Evolutionary conservation across 2,113 vertebrate species (phyloP), one percentile per base, ranked within the genome.

Genomic region (Passer domesticus): DNA sequence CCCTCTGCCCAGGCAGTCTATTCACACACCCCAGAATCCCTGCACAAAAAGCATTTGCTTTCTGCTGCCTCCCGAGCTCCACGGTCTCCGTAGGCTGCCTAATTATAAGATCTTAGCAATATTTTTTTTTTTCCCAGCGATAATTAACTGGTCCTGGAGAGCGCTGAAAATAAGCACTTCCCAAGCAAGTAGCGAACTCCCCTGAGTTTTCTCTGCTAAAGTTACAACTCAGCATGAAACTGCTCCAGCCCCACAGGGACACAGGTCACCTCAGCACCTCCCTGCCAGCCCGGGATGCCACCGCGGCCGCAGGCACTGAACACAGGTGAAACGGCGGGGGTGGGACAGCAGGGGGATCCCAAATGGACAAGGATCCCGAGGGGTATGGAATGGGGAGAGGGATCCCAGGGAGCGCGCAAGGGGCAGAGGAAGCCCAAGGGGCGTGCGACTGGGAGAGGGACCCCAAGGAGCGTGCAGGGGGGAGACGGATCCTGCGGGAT

Each of bases 141-240:
- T 94, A 96, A 97, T 97, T 90, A 96, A 77, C 81, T 68, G 86
- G 67, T 95, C 91, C 78, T 92, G 89, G 55, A 80, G 91, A 95
- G 78, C 4, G 11, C 74, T 75, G 90, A 87, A 96, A 97, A 96
- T 79, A 95, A 91, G 83, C 68, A 63, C 77, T 95, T 94, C 56
- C n/a, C 79, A 24, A 80, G 96, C 95, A 91, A 89, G 94, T 3
- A 84, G 62, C 77, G 53, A 93, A 87, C 78, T 96, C 96, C 93
- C 94, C 62, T 43, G 95, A 84, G 92, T 77, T 87, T 92, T 55
- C 49, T 33, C 41, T 53, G 77, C 87, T 85, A 2, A 93, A 95
- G 92, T 87, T 86, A 49, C 75, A 84, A 56, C 50, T 94, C 93
- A 77, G 79, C 69, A 92, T 15, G 87, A 80, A 83, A 79, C 49